Evolutionary conservation across 2,797 vertebrate species (phyloP).

Genomic region (Podarcis siculus): DNA sequence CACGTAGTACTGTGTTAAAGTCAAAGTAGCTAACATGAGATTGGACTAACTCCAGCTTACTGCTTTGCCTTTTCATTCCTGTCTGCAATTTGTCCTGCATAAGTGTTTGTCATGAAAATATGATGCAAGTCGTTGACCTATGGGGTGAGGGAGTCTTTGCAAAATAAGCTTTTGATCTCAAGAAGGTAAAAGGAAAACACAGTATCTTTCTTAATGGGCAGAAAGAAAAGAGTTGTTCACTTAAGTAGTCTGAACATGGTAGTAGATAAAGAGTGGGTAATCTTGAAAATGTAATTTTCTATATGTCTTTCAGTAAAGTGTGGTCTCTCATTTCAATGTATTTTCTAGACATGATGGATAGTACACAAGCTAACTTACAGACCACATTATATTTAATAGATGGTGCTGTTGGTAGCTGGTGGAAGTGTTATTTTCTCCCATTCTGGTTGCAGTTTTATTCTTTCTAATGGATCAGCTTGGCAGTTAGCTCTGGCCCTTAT

Average conservation of each 20-base stretch:
- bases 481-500: neutral
- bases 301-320: conserved; percentile 44
- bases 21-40: conserved; percentile 54
- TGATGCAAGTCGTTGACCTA: neutral
- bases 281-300: conserved; percentile 39
- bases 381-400: conserved; percentile 1
- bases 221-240: conserved; percentile 45
- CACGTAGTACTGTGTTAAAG: neutral
- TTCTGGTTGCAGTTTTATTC: neutral
- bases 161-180: neutral
- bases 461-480: neutral
- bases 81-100: conserved; percentile 41
- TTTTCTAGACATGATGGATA: conserved; percentile 28
- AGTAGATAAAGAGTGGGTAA: neutral
- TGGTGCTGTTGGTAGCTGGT: neutral
- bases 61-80: conserved; percentile 7
- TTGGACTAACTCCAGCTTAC: neutral
- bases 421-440: neutral
- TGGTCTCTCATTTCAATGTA: conserved; percentile 16
- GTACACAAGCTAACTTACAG: conserved; percentile 43
- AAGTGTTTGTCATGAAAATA: conserved; percentile 7
- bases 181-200: conserved; percentile 40
- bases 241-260: conserved; percentile 47
- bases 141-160: neutral
- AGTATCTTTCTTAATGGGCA: conserved; percentile 35